Conservation (phyloP, 2,113 vertebrate genomes). For the Dryoscopus gambensis region DNA sequence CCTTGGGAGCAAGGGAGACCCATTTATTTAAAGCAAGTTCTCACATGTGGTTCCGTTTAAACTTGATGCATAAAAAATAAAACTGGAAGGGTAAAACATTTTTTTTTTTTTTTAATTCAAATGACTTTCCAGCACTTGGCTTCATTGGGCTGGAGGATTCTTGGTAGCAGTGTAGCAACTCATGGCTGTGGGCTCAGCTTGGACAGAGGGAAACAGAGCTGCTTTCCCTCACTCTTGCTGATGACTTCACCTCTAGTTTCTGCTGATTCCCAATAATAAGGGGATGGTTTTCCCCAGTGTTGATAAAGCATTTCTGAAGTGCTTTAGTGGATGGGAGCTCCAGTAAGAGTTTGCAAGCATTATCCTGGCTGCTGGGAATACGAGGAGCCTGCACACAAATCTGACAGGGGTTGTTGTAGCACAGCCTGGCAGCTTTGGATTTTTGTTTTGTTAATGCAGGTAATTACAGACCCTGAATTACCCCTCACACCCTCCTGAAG, state of each 20-base stretch:
- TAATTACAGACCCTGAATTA: neutral
- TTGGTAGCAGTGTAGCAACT: neutral
- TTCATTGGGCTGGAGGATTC: neutral
- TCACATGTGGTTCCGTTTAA: neutral
- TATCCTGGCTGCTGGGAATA: neutral
- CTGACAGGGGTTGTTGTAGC: neutral
- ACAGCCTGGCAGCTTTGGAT: neutral
- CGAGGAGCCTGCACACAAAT: neutral
- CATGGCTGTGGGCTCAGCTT: neutral
- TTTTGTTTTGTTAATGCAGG: neutral
- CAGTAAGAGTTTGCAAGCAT: neutral
- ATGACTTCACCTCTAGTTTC: neutral
- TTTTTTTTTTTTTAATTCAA: neutral
- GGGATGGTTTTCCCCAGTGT: neutral
- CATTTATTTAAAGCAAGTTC: neutral
- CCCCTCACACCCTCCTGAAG: neutral
- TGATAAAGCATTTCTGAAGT: accelerated
- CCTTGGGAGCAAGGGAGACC: neutral
- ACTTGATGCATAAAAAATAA: neutral
- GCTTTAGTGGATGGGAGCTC: neutral
- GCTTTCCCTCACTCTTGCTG: neutral
- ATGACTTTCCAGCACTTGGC: neutral
- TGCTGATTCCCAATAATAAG: neutral
- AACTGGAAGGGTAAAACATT: neutral
- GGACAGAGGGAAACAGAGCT: neutral